phyloP scores from a whole-genome alignment of 1,140 invertebrate genomes.

The Eubasilissa regina region DNA sequence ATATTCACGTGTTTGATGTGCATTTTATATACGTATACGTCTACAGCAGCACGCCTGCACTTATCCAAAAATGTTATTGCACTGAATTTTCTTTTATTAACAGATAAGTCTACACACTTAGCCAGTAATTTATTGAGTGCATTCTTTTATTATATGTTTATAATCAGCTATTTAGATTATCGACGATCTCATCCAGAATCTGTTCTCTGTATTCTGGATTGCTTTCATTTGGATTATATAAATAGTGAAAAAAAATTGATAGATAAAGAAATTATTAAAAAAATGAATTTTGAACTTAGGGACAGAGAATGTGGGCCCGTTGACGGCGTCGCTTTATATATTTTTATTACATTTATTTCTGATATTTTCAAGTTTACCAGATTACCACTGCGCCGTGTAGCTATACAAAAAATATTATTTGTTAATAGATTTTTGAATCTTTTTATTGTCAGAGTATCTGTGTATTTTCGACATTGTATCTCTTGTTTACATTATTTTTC shows the following conservation, averaged over 20 bases:
- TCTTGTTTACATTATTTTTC: not conserved
- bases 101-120: not conserved
- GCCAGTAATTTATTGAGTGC: not conserved
- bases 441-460: not conserved
- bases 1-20: not conserved
- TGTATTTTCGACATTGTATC: not conserved
- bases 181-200: too few relatives aligned
- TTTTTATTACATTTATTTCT: too few relatives aligned
- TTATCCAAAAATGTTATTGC: conserved; percentile 28
- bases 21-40: conserved; percentile 9
- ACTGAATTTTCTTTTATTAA: not conserved
- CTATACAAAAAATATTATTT: too few relatives aligned
- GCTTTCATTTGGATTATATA: too few relatives aligned
- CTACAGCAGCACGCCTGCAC: not conserved
- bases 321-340: too few relatives aligned
- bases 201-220: too few relatives aligned
- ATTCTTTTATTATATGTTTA: too few relatives aligned
- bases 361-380: too few relatives aligned
- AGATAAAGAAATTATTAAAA: conserved; percentile 25
- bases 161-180: too few relatives aligned
- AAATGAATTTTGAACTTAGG: conserved; percentile 16
- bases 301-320: not conserved
- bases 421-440: too few relatives aligned
- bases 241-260: not conserved
- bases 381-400: too few relatives aligned